These are phyloP conservation scores for Dorcus parallelipipedus DNA, from an alignment of 2,888 invertebrate genomes.

Conservation along the genomic window DNA sequence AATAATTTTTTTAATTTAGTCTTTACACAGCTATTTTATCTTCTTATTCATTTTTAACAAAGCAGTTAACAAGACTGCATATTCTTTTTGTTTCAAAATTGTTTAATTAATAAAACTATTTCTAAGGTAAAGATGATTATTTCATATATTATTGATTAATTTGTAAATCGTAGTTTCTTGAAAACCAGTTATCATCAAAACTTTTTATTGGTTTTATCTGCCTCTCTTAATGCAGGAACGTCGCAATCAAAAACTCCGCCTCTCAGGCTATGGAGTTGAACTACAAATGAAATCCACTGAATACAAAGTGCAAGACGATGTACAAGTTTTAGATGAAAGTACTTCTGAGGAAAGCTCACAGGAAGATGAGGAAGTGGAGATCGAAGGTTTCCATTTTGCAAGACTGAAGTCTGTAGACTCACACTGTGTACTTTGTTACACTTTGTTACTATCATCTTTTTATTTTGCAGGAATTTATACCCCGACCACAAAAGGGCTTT, in stretches of 20 bases:
- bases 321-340: constrained; percentile 48
- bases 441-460: constrained; percentile 9
- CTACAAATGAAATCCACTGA: constrained; percentile 98
- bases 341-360: constrained; percentile 38
- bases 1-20: no score
- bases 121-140: no score
- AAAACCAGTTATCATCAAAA: no score
- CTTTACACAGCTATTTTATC: no score
- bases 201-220: no score
- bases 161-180: no score
- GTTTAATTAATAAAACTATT: no score
- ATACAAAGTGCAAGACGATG: constrained; percentile 98
- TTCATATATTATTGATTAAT: no score
- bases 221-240: constrained; percentile 38
- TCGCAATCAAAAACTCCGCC: constrained; percentile 59
- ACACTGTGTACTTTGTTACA: no score
- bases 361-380: constrained; percentile 59
- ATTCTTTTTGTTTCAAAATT: no score
- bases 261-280: constrained; percentile 98
- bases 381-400: constrained; percentile 88
- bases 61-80: no score
- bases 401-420: constrained; percentile 66
- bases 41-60: no score
- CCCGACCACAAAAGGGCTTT: constrained; percentile 72
- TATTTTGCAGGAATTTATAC: constrained; percentile 53